Base-by-base conservation (phyloP, 2,888 invertebrate genomes). In the Drosophila quinaria region DNA sequence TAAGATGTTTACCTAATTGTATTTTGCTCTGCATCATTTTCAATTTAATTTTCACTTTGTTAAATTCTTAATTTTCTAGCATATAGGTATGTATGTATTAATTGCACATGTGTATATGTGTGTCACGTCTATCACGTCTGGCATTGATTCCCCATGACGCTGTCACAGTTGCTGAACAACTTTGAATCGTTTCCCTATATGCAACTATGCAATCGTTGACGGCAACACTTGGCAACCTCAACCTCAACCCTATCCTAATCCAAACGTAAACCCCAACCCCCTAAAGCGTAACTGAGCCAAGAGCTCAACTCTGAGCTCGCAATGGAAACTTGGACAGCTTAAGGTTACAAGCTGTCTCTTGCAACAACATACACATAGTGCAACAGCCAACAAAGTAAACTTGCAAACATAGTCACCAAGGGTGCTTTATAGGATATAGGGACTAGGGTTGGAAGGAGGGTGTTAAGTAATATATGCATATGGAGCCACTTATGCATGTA, bases 311-410 rank as follows among this genome's bases (percentile, higher is more conserved):
- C 17, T 19, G 13, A 41, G 46, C 51, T 55, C 39, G 39, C 62
- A 52, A 52, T 54, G 44, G 50, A 41, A 54, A 58, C 74, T 54
- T 69, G 74, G 78, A 69, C 74, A 78, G 78, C 69, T 75, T 60
- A 61, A 78, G 74, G 76, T 78, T 76, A 60, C 51, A 44, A 22
- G 63, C 59, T 72, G 72, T 58, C 56, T 52, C 39, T 50, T 13
- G 25, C 52, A 59, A 55, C 17, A 74, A 59, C 31, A 44, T 25
- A 8, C 35, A n/a, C n/a, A n/a, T n/a, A n/a, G n/a, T n/a, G n/a
- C n/a, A 56, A 42, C 17, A 31, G 37, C 39, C 22, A 62, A 31
- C 63, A 61, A 54, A 71, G 44, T 52, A 50, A 66, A 74, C 52
- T 72, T 54, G 77, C 61, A 42, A 72, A 67, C 78, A 56, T 54